phyloP scores from a whole-genome alignment of 2,797 vertebrate genomes.

The Eulemur rubriventer region DNA sequence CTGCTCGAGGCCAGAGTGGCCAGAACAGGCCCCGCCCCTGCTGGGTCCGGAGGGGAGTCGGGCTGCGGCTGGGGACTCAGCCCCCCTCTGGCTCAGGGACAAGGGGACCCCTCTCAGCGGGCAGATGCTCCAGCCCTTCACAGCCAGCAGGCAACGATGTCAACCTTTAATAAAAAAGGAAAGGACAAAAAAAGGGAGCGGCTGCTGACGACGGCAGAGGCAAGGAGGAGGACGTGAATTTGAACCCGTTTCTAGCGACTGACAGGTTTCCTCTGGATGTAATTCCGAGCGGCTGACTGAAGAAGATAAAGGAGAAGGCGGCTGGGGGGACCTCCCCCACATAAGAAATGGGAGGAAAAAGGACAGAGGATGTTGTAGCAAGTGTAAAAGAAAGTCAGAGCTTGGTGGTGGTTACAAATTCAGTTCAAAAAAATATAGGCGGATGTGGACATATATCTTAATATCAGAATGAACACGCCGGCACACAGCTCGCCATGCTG shows the following conservation, averaged over 20 bases:
- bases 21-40: background rate
- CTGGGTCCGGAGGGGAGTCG: background rate
- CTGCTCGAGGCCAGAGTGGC: background rate
- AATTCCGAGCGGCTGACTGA: background rate
- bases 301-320: background rate
- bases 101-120: background rate
- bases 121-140: slow-evolving; percentile 10
- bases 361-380: background rate
- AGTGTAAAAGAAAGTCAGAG: background rate
- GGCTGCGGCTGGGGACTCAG: background rate
- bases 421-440: background rate
- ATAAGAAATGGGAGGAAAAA: background rate
- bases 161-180: background rate
- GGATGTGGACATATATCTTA: background rate
- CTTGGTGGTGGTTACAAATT: background rate
- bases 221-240: background rate
- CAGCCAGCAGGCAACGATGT: background rate
- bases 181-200: background rate
- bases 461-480: background rate
- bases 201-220: background rate
- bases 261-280: background rate
- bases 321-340: background rate
- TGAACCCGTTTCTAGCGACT: background rate
- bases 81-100: slow-evolving; percentile 6
- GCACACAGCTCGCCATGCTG: background rate